Conservation (phyloP, 2,797 vertebrate genomes). For the Coccyzus lansbergi region DNA sequence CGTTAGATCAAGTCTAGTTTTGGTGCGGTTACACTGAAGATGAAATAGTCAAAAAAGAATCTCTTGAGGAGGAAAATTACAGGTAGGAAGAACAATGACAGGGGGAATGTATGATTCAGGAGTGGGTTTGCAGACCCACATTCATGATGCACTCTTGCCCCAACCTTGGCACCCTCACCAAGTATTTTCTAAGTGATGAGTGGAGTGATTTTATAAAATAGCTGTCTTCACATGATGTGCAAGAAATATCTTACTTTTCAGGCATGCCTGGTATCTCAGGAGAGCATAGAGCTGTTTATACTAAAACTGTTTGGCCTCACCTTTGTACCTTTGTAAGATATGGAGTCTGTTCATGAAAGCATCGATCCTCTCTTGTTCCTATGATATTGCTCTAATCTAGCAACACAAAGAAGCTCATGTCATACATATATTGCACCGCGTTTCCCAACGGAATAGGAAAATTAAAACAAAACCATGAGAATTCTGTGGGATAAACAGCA, state of each 20-base stretch:
- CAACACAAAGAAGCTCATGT: background rate
- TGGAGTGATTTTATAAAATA: background rate
- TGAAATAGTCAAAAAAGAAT: background rate
- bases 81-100: rapidly evolving
- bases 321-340: background rate
- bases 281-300: background rate
- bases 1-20: rapidly evolving
- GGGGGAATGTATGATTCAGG: rapidly evolving
- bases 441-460: background rate
- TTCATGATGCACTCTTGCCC: rapidly evolving
- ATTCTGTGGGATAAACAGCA: background rate
- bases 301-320: background rate
- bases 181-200: background rate
- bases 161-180: background rate
- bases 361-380: background rate
- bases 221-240: rapidly evolving
- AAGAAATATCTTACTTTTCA: background rate
- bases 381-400: background rate
- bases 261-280: background rate
- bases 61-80: background rate
- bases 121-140: rapidly evolving
- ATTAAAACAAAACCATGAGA: background rate
- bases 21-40: background rate
- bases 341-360: background rate
- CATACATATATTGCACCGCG: background rate